Evolutionary conservation across 2,113 vertebrate species (phyloP), one percentile per base, ranked within the genome.

Genomic region (Alouatta palliata): DNA sequence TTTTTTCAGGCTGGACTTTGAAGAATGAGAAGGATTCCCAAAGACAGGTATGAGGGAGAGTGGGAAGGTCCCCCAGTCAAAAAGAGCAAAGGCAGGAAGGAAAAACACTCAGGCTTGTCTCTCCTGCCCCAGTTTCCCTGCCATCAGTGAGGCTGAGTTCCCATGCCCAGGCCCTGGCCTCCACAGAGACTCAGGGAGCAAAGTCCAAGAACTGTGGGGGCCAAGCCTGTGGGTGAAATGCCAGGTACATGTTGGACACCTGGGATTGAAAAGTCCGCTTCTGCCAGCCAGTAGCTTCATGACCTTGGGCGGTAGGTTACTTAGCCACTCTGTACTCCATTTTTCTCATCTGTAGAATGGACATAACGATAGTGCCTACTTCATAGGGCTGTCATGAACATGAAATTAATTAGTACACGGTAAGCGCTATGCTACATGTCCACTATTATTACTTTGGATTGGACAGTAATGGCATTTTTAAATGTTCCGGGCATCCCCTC

Each of bases 221-320:
- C 52, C 43, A 10, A 43, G 61, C 83, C 71, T 23, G 2, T 4
- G 19, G 47, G 47, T 19, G 52, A 37, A 61, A 25, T 0, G 14
- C 27, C 0, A 1, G 20, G 23, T 16, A 4, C 0, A 6, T 1
- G 0, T 0, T 0, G 20, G 43, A 66, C 35, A 5, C 9, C 30
- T 61, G 54, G 52, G 30, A 49, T 58, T 87, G 64, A n/a, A 70
- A 64, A 20, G 40, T 35, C 81, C 43, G 40, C 70, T 25, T 56
- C 61, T 27, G 64, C 73, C 16, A 1, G 71, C 35, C 2, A 2
- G 61, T 0, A 52, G 79, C 45, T 66, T 71, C 86, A 66, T 79
- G 73, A 73, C 49, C 3, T 9, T 10, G 83, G 45, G 56, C 0
- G 0, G 25, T 6, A 13, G 5, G n/a, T n/a, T 13, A 16, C 10